These are phyloP conservation scores for Apogon hyalosoma DNA, from an alignment of 2,797 vertebrate species.

Conservation along the genomic window DNA sequence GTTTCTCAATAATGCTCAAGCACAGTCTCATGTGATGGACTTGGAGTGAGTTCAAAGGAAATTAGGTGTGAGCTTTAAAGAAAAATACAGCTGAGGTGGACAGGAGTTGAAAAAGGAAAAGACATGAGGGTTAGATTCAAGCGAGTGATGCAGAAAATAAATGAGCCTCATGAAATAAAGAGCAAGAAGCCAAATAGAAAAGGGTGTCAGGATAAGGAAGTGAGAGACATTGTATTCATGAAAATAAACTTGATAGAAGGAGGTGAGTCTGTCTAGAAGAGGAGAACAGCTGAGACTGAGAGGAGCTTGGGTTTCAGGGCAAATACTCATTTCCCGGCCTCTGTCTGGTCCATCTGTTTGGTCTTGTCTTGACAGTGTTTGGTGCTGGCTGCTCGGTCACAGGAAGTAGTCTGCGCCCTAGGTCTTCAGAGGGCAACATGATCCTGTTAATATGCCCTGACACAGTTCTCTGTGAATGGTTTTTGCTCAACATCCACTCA, in stretches of 20 bases:
- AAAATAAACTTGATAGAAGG: constrained; percentile 22
- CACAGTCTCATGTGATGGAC: constrained; percentile 24
- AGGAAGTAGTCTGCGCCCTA: constrained; percentile 65
- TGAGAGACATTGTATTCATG: constrained; percentile 10
- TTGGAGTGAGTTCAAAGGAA: constrained; percentile 57
- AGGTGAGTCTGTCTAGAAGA: constrained; percentile 17
- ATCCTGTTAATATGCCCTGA: constrained; percentile 67
- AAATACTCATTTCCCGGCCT: constrained; percentile 58
- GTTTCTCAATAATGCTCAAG: constrained; percentile 26
- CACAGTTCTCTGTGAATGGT: constrained; percentile 8
- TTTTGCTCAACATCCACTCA: constrained; percentile 11
- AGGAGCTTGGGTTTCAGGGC: constrained; percentile 32
- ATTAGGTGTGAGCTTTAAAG: constrained; percentile 60
- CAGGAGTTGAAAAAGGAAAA: constrained; percentile 8
- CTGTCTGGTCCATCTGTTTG: constrained; percentile 65
- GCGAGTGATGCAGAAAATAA: constrained; percentile 41
- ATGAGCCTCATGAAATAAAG: constrained; percentile 28
- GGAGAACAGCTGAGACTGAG: constrained; percentile 8
- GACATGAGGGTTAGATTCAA: constrained; percentile 26
- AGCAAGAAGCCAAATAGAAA: constrained; percentile 22
- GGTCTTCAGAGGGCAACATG: constrained; percentile 62
- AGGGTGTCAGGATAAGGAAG: constrained; percentile 23
- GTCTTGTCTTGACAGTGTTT: constrained; percentile 47
- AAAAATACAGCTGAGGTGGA: constrained; percentile 46
- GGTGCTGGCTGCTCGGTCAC: constrained; percentile 41